Percentiles rank a stretch among this genome's conserved stretches.
Conservation (phyloP, 2,888 invertebrate species). For the Helicoverpa assulta region DNA sequence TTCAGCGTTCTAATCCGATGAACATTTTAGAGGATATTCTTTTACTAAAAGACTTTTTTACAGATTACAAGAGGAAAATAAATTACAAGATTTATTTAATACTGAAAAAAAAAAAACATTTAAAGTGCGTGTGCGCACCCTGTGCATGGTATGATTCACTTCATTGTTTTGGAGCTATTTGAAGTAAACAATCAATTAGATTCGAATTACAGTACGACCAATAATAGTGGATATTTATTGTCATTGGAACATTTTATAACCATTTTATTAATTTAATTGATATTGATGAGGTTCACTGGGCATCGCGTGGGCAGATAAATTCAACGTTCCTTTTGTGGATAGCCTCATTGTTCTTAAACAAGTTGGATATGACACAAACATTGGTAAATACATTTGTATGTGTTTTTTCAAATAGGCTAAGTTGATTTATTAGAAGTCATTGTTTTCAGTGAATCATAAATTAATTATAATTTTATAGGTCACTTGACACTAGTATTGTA, state of each 20-base stretch:
- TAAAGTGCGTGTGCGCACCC: conserved; percentile 57
- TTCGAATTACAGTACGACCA: conserved; percentile 83
- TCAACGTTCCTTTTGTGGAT: conserved; percentile 71
- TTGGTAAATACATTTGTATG: conserved; percentile 14
- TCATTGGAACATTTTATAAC: conserved; percentile 86
- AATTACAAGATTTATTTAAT: conserved; percentile 6
- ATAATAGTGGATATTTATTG: conserved; percentile 87
- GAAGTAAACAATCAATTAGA: conserved; percentile 88
- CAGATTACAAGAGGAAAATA: conserved; percentile 6
- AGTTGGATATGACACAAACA: conserved; percentile 51
- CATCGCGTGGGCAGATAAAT: conserved; percentile 79
- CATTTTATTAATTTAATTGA: conserved; percentile 88
- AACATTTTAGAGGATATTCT: conserved; percentile 31
- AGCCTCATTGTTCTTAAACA: conserved; percentile 71
- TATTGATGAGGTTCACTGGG: conserved; percentile 80
- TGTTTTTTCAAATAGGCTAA: conserved; percentile 7
- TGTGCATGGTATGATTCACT: conserved; percentile 82
- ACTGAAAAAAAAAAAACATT: conserved; percentile 20
- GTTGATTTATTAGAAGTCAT: conserved; percentile 25
- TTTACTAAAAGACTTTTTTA: conserved; percentile 21
- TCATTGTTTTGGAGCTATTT: conserved; percentile 85
- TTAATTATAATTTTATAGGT: conserved; percentile 24
- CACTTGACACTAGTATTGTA: conserved; percentile 31
- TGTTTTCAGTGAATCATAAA: conserved; percentile 28
- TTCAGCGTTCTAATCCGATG: conserved; percentile 23